These are phyloP conservation scores for Eupithecia vulgata DNA, from an alignment of 2,888 invertebrate genomes.

Conservation along the genomic window DNA sequence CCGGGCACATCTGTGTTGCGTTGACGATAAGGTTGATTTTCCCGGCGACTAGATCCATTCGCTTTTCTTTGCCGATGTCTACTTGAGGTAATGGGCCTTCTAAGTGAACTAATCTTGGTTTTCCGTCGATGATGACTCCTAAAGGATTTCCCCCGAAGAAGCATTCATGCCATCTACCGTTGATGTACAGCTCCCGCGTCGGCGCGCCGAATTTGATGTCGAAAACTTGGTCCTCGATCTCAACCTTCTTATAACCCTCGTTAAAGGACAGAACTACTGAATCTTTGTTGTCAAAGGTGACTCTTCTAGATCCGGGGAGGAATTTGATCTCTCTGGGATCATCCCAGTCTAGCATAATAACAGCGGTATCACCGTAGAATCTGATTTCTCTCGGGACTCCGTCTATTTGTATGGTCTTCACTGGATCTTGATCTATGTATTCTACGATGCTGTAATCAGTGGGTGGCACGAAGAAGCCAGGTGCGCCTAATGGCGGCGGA, in stretches of 20 bases:
- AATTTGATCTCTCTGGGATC: constrained; percentile 94
- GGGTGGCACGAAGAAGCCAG: constrained; percentile 67
- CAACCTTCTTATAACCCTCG: constrained; percentile 88
- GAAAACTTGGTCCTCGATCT: constrained; percentile 89
- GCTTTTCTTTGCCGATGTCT: constrained; percentile 90
- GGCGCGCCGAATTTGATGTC: constrained; percentile 95
- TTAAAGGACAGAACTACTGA: constrained; percentile 86
- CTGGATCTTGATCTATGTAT: constrained; percentile 85
- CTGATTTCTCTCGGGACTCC: constrained; percentile 91
- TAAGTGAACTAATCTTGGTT: constrained; percentile 90
- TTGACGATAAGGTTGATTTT: constrained; percentile 93
- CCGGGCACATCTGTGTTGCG: constrained; percentile 90
- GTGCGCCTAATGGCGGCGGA: constrained; percentile 73
- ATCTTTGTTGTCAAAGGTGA: constrained; percentile 91
- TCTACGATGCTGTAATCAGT: constrained; percentile 72
- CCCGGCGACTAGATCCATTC: constrained; percentile 92
- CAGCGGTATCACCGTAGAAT: constrained; percentile 93
- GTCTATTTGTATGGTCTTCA: constrained; percentile 92
- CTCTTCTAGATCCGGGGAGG: constrained; percentile 89
- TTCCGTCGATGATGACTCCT: constrained; percentile 90
- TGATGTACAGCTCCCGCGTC: constrained; percentile 94
- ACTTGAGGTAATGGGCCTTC: constrained; percentile 97
- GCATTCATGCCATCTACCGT: constrained; percentile 95
- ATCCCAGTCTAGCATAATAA: constrained; percentile 93
- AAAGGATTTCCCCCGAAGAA: constrained; percentile 96